phyloP scores from a whole-genome alignment of 2,113 vertebrate species.

The Cariama cristata region DNA sequence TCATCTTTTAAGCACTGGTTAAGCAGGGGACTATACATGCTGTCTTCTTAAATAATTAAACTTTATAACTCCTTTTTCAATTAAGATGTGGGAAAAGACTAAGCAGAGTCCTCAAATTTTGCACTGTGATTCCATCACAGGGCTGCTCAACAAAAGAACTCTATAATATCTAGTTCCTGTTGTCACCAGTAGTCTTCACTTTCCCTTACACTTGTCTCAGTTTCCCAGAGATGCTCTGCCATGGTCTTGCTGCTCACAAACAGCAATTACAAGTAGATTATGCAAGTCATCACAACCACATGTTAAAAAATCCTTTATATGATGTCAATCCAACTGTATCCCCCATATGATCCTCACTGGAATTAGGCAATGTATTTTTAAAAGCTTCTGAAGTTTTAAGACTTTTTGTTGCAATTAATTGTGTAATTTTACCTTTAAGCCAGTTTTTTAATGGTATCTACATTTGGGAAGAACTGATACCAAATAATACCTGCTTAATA shows the following conservation, averaged over 20 bases:
- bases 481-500: slow-evolving; percentile 33
- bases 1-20: not conserved
- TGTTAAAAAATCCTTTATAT: not conserved
- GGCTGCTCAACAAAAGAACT: not conserved
- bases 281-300: not conserved
- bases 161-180: not conserved
- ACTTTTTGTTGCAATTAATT: not conserved
- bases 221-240: not conserved
- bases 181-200: not conserved
- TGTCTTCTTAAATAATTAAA: slow-evolving; percentile 23
- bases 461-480: not conserved
- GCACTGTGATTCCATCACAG: not conserved
- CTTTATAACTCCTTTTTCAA: not conserved
- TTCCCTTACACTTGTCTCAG: not conserved
- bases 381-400: not conserved
- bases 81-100: not conserved
- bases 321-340: not conserved
- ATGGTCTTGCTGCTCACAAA: not conserved
- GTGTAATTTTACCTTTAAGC: not conserved
- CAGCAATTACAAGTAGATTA: not conserved
- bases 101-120: not conserved
- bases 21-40: not conserved
- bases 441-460: not conserved
- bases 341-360: not conserved
- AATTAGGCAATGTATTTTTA: not conserved